Percentiles rank a stretch among this genome's conserved stretches.
These are phyloP conservation scores for Cantharis rufa DNA, from an alignment of 2,888 invertebrate species.

Conservation along the genomic window DNA sequence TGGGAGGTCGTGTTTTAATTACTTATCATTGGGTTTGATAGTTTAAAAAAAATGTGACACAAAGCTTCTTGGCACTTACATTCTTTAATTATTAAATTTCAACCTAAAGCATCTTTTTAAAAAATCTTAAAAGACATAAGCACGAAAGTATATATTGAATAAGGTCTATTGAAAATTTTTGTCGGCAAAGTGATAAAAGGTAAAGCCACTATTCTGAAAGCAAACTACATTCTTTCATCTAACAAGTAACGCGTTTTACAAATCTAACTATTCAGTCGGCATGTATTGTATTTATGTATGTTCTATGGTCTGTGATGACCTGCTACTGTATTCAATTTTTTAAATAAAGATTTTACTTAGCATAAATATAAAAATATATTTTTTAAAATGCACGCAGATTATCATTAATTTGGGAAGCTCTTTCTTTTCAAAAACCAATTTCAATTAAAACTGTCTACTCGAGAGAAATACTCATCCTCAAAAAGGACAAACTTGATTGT, in stretches of 20 bases:
- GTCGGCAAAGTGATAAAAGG: constrained; percentile 27
- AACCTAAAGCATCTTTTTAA: not conserved
- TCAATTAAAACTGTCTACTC: not conserved
- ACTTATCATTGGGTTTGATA: constrained; percentile 28
- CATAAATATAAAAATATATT: not conserved
- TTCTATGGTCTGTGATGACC: constrained; percentile 47
- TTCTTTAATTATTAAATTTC: not conserved
- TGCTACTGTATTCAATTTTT: constrained; percentile 36
- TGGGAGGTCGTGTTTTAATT: constrained; percentile 38
- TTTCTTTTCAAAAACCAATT: not conserved
- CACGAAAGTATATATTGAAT: constrained; percentile 13
- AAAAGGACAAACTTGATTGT: not conserved
- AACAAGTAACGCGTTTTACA: constrained; percentile 42
- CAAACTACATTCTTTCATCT: constrained; percentile 27
- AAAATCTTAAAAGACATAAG: constrained; percentile 3
- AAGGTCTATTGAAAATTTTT: constrained; percentile 9
- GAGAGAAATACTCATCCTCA: not conserved
- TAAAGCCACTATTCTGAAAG: constrained; percentile 28
- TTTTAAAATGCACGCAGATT: not conserved
- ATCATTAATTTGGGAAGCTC: not conserved
- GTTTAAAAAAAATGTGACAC: constrained; percentile 18
- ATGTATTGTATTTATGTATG: constrained; percentile 46
- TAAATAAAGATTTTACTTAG: not conserved
- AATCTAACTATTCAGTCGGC: constrained; percentile 44
- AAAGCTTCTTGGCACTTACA: constrained; percentile 10